Evolutionary conservation across 2,113 vertebrate genomes (phyloP), one percentile per base, ranked within the genome.

Genomic region (Nothoprocta pentlandii): DNA sequence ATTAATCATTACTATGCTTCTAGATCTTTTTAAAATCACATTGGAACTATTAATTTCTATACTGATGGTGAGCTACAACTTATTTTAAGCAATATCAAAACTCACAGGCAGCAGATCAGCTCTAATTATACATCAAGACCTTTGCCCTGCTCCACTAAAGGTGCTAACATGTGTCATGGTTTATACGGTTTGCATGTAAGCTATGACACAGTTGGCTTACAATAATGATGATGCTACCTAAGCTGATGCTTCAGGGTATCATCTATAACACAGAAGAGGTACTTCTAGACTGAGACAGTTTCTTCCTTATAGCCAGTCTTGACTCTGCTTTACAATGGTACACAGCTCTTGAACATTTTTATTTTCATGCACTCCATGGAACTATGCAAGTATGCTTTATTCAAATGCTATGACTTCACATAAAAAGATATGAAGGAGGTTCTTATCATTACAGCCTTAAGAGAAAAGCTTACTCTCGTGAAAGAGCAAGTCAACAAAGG

Each of bases 1-100:
- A 63, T 49, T n/a, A 7, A 49, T 59, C 36, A 34, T 62, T 83
- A 69, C n/a, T 58, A 9, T 32, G 54, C 16, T 83, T 74, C n/a
- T 49, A 41, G 3, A 64, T 34, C 3, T 56, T 73, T 44, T n/a
- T 32, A 69, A 39, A 39, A 39, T 39, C 20, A 25, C 14, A 53
- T 6, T 77, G 36, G 5, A 8, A 74, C 4, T 5, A 12, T 25
- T 93, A 59, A n/a, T 59, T 69, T 47, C 59, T 63, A 42, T 22
- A 78, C 12, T 69, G 47, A 64, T 74, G 49, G 32, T 75, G 30
- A 93, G 10, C 17, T 69, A 77, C 1, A 4, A 30, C 12, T 61
- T 87, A 58, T 80, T 90, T 92, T 90, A 80, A 84, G 70, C 28
- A 81, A 12, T 67, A 93, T 36, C 42, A 89, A 13, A 42, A 80